These are phyloP conservation scores for Carassius gibelio DNA, from an alignment of 2,113 vertebrate genomes.

Conservation along the genomic window DNA sequence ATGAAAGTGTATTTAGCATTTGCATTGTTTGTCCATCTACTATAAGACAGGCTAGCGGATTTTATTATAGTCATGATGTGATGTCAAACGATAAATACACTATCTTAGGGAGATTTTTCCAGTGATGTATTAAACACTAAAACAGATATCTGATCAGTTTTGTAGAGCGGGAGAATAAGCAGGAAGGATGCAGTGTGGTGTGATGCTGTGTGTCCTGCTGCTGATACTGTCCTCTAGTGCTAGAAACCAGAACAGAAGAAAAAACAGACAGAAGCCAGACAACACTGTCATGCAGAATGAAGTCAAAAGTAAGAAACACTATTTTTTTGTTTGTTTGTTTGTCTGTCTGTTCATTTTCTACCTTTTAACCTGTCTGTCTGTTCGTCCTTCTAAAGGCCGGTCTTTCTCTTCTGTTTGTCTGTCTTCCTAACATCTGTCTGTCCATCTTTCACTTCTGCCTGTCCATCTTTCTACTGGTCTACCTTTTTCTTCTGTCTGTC, in stretches of 20 bases:
- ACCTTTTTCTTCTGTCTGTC: not conserved
- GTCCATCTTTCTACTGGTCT: not conserved
- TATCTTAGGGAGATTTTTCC: not conserved
- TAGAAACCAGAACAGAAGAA: constrained; percentile 73
- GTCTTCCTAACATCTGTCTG: too few relatives aligned
- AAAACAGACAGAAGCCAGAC: constrained; percentile 72
- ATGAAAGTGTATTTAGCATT: not conserved
- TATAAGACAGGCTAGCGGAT: not conserved
- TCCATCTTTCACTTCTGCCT: constrained; percentile 25
- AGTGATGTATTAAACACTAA: not conserved
- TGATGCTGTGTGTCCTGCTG: constrained; percentile 67
- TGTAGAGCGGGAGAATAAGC: constrained; percentile 30
- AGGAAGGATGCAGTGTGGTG: constrained; percentile 67
- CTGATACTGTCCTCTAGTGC: constrained; percentile 61
- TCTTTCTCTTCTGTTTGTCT: not conserved
- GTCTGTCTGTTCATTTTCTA: not conserved
- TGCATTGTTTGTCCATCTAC: not conserved
- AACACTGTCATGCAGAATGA: constrained; percentile 63
- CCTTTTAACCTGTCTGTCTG: not conserved
- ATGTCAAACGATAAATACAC: not conserved
- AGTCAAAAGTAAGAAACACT: constrained; percentile 72
- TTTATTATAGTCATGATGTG: not conserved
- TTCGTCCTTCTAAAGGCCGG: too few relatives aligned
- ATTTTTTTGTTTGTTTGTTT: not conserved
- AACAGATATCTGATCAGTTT: not conserved